Evolutionary conservation across 30 jellyfish, hydroid and myxozoan species (phyloP), one percentile per base, ranked within the genome.

Genomic region (Hydractinia echinata): DNA sequence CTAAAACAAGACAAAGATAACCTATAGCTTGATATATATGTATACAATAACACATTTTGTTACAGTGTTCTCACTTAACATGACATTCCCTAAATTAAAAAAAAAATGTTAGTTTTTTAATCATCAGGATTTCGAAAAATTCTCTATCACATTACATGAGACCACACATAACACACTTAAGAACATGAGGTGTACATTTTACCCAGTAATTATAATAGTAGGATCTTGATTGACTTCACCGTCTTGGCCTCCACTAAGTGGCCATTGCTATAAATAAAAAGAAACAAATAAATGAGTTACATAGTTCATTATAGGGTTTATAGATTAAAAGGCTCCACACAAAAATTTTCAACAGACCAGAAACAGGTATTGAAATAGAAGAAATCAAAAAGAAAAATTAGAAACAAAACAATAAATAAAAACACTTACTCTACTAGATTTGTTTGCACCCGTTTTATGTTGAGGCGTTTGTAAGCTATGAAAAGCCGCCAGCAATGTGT

Each of bases 221-320:
- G 98, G 95, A 50, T 79, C 95, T 19, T 83, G 83, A 5, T 67
- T 7, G 21, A 82, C 83, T 52, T 92, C 98, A 13, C 95, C 96
- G 60, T 79, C 82, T 55, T 92, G 96, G 51, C 98, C 98, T 18
- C 98, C 98, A 62, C 90, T 86, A 6, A 92, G 83, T 7, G 95
- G 96, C 98, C 98, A 92, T 49, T 67, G 70, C 98, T 91, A 73
- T 51, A 81, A 30, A 30, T 30, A 19, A 16, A 72, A 13, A 6
- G 19, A 64, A 64, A 64, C 19, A 7, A 64, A 6, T 64, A 13
- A n/a, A 11, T 3, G 3, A 58, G 69, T 58, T 58, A 58, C 69
- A 30, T 30, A 30, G 44, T 30, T 30, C 44, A 30, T 56, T 58
- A 11, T 58, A 58, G 15, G 69, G 69, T 30, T 30, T 30, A 2